Conservation (phyloP, 2,797 vertebrate genomes). For the Carcharodon carcharias region DNA sequence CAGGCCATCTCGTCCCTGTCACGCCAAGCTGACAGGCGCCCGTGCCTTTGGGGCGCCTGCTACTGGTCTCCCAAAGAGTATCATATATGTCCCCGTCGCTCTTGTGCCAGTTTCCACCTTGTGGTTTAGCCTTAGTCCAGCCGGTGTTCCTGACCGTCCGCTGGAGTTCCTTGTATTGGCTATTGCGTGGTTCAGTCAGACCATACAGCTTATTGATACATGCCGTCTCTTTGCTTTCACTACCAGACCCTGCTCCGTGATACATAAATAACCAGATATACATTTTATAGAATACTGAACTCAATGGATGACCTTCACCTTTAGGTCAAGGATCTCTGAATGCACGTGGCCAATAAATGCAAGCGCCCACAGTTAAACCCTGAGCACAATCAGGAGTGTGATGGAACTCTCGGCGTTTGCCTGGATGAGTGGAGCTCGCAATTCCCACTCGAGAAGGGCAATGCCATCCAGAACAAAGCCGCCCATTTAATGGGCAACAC, state of each 20-base stretch:
- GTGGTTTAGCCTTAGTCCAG: background rate
- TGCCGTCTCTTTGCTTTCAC: background rate
- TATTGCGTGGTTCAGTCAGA: background rate
- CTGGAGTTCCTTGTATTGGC: background rate
- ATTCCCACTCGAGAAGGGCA: background rate
- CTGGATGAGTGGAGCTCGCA: background rate
- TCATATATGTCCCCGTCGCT: background rate
- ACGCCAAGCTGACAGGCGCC: too few species aligned
- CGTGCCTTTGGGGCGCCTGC: background rate
- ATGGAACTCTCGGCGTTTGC: background rate
- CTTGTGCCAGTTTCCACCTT: background rate
- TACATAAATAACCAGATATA: slow-evolving; percentile 12
- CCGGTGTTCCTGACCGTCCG: background rate
- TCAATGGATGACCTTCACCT: background rate
- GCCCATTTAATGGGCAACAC: background rate
- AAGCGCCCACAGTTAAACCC: background rate
- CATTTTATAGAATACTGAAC: slow-evolving; percentile 12
- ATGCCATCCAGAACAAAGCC: background rate
- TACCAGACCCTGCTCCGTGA: slow-evolving; percentile 34
- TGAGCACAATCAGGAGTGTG: background rate
- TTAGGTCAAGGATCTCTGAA: background rate
- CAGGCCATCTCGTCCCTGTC: background rate
- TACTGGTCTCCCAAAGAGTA: slow-evolving; percentile 32
- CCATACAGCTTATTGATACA: background rate
- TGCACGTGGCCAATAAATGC: background rate